A percentile compares a stretch with the other conserved stretches of the same genome.
phyloP scores from a whole-genome alignment of 2,797 vertebrate genomes.

The Myoxocephalus aenaeus region DNA sequence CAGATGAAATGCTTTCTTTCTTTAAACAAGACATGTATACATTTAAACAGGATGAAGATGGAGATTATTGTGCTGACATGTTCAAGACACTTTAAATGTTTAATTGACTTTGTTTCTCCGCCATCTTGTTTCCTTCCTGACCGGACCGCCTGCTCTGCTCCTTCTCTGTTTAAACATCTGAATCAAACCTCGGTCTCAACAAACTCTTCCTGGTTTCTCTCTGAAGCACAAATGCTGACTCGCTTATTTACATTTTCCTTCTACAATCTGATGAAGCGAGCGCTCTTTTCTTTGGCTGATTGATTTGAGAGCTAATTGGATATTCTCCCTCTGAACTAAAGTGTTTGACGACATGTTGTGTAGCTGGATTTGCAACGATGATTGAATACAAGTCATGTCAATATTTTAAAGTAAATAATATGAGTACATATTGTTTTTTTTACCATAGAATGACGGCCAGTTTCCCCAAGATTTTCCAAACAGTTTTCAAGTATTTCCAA shows the following conservation, averaged over 20 bases:
- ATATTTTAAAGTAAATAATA: neutral
- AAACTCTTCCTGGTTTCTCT: neutral
- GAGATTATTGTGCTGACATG: neutral
- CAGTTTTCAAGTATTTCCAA: neutral
- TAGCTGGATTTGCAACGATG: no score
- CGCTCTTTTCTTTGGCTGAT: neutral
- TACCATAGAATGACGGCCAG: neutral
- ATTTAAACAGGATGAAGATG: neutral
- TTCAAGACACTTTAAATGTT: no score
- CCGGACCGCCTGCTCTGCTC: neutral
- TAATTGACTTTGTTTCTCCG: no score
- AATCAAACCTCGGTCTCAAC: neutral
- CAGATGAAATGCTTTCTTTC: no score
- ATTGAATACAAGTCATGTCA: no score
- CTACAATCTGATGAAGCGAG: neutral
- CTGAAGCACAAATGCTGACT: neutral
- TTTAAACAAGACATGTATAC: no score
- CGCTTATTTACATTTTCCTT: slow-evolving; percentile 15
- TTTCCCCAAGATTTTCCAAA: neutral
- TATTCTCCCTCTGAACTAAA: no score
- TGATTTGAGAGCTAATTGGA: neutral
- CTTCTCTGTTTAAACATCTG: neutral
- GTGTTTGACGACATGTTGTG: neutral
- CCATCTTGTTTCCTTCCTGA: neutral
- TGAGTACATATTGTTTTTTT: neutral